These are phyloP conservation scores for Microchrysa polita DNA, from an alignment of 2,888 invertebrate species.

Conservation along the genomic window DNA sequence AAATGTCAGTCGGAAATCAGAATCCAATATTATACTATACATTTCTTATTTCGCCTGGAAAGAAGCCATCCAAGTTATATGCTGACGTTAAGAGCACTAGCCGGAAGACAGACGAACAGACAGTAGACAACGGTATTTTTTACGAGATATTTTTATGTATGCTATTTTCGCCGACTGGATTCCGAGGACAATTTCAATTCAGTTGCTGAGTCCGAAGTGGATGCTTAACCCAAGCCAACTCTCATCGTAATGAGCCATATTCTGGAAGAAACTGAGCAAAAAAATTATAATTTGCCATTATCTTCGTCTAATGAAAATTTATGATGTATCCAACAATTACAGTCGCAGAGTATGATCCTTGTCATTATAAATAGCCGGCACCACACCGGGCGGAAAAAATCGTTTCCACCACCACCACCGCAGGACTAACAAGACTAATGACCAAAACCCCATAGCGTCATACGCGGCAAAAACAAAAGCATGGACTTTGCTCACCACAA, in stretches of 20 bases:
- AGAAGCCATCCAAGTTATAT: not conserved
- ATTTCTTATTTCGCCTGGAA: not conserved
- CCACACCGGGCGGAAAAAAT: too few relatives aligned
- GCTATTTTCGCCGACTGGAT: constrained; percentile 29
- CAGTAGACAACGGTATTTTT: not conserved
- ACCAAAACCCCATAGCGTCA: not conserved
- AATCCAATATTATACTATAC: too few relatives aligned
- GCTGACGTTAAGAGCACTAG: not conserved
- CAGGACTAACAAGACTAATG: constrained; percentile 1
- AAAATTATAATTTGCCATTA: constrained; percentile 1
- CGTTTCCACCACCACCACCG: too few relatives aligned
- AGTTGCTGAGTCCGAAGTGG: not conserved
- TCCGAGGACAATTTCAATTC: constrained; percentile 9
- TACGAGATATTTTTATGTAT: constrained; percentile 33
- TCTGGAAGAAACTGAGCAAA: too few relatives aligned
- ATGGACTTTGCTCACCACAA: too few relatives aligned
- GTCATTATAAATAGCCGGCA: constrained; percentile 12
- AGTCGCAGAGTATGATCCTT: constrained; percentile 14
- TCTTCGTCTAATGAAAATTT: constrained; percentile 40
- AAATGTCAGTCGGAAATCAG: not conserved
- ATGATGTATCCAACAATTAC: constrained; percentile 27
- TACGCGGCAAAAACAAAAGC: too few relatives aligned
- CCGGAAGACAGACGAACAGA: not conserved
- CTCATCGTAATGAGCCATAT: not conserved
- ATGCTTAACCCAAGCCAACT: not conserved